Evolutionary conservation across 2,888 invertebrate genomes (phyloP).

Genomic region (Amblyteles armatorius): DNA sequence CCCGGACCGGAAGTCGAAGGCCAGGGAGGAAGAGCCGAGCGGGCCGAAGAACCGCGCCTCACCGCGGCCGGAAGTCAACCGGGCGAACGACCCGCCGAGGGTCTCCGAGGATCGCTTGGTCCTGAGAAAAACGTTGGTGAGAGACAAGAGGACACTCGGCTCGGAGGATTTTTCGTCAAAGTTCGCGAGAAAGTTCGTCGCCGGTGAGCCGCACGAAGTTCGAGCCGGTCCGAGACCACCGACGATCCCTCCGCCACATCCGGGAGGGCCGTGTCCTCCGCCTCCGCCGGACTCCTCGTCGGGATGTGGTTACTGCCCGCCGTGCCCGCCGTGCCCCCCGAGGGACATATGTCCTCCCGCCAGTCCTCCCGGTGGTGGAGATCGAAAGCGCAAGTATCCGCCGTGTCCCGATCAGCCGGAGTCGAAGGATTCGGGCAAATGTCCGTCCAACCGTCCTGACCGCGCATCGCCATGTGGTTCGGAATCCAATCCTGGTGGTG

Average conservation of each 20-base stretch:
- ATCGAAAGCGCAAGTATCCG: not conserved
- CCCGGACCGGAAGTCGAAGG: not conserved
- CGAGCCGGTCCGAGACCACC: slow-evolving; percentile 3
- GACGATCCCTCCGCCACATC: slow-evolving; percentile 17
- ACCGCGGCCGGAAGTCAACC: not conserved
- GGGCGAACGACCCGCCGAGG: slow-evolving; percentile 13
- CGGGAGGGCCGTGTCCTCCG: slow-evolving; percentile 21
- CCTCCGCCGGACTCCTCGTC: not conserved
- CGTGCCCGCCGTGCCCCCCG: not conserved
- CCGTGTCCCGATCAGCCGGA: too few relatives aligned
- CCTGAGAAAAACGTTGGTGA: slow-evolving; percentile 1
- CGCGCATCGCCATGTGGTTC: not conserved
- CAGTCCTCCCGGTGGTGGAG: slow-evolving; percentile 20
- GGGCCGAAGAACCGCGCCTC: not conserved
- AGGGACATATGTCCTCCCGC: not conserved
- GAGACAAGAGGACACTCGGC: slow-evolving; percentile 3
- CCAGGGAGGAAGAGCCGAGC: not conserved
- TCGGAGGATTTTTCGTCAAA: slow-evolving; percentile 14
- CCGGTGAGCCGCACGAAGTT: not conserved
- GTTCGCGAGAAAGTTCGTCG: not conserved
- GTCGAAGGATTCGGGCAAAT: too few relatives aligned
- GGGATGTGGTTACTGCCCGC: slow-evolving; percentile 16
- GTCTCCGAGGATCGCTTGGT: slow-evolving; percentile 22
- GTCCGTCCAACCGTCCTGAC: not conserved
- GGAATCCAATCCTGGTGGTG: not conserved